Evolutionary conservation across 53 echinoderm and acorn worm species (phyloP), one percentile per base, ranked within the genome.

Genomic region (Arbacia lixula): DNA sequence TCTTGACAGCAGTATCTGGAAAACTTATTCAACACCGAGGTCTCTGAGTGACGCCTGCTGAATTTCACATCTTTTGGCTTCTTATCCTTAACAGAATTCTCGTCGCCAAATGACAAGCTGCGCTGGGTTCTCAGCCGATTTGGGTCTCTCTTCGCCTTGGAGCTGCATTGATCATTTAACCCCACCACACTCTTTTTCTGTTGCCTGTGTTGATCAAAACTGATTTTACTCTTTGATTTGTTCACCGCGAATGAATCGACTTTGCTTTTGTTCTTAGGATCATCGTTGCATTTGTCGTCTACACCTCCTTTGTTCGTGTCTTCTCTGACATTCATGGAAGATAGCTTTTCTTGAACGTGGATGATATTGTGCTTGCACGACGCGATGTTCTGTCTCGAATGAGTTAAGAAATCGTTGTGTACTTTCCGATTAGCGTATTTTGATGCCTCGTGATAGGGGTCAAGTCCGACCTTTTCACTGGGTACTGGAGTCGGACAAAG

Each of bases 321-420:
- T 24, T 41, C 49, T 24, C 30, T 29, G 4, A 71, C 43, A 12
- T 71, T 46, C 49, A 71, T 22, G 39, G 71, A 71, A 29, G 71
- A 40, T 10, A 78, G 60, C 27, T 17, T 78, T 38, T 78, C 79
- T 4, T 60, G 79, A 37, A 78, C 79, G 12, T 60, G 24, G n/a
- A 78, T 58, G 25, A 78, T 58, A n/a, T 30, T 78, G 35, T 78
- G 79, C 61, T 78, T 33, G 28, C 79, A 78, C 37, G 79, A 20
- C 11, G 10, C 60, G 1, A 78, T 58, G 35, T 60, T 78, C n/a
- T 60, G 40, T 2, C 79, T 38, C 1, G 79, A 78, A 58, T 3
- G 36, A 10, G 60, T 40, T 17, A 78, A 25, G 39, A 78, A 78
- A 6, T 78, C 61, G 29, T 78, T 41, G 29, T 78, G 79, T 36